Evolutionary conservation across 2,888 invertebrate genomes (phyloP).

Genomic region (Ectobius pallidus): DNA sequence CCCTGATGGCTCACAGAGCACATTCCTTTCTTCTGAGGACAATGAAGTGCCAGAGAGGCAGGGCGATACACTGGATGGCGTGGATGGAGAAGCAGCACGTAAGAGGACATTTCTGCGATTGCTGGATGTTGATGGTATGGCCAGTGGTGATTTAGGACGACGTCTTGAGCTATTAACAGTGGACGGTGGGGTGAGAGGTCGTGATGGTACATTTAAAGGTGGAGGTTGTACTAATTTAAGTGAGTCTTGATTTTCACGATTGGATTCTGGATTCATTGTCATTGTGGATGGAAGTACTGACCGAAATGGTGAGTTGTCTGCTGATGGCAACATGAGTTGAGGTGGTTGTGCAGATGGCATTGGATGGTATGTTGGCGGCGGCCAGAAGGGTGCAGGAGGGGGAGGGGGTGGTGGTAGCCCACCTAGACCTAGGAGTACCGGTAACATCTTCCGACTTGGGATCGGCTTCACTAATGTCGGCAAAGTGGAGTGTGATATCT

Average conservation of each 20-base stretch:
- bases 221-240: neutral
- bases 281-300: conserved; percentile 39
- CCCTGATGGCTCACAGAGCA: neutral
- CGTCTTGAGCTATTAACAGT: conserved; percentile 45
- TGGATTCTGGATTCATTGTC: neutral
- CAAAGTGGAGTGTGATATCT: conserved; percentile 27
- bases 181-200: conserved; percentile 49
- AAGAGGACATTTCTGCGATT: conserved; percentile 35
- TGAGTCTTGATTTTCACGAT: neutral
- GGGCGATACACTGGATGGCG: conserved; percentile 35
- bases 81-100: conserved; percentile 20
- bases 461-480: conserved; percentile 54
- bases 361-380: conserved; percentile 41
- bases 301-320: conserved; percentile 52
- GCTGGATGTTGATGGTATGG: conserved; percentile 41
- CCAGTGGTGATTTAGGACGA: conserved; percentile 40
- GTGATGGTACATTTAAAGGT: conserved; percentile 10
- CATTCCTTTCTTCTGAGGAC: conserved; percentile 24
- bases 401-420: conserved; percentile 36
- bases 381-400: conserved; percentile 44
- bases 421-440: conserved; percentile 34
- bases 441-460: conserved; percentile 56
- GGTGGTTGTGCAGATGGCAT: conserved; percentile 38
- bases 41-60: conserved; percentile 33
- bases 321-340: conserved; percentile 49